A percentile compares a stretch with the other conserved stretches of the same genome.
phyloP scores from a whole-genome alignment of 2,113 vertebrate species.

The Rhea americana region DNA sequence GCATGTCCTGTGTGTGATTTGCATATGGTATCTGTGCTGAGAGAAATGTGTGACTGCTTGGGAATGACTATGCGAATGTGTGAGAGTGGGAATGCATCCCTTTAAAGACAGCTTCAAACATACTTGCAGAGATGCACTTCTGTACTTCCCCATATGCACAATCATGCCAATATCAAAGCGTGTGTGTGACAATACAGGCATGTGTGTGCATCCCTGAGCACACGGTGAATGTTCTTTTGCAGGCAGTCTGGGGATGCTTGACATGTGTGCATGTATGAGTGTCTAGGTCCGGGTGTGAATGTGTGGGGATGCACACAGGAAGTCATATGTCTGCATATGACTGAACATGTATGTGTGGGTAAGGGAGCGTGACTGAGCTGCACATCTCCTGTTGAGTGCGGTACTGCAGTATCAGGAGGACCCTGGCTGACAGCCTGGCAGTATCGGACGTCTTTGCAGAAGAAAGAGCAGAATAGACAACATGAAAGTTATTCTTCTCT shows the following conservation, averaged over 20 bases:
- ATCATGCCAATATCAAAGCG: no score
- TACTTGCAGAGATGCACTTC: not conserved
- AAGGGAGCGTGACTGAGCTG: not conserved
- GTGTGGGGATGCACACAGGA: accelerated
- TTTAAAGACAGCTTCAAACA: not conserved
- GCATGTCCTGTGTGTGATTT: not conserved
- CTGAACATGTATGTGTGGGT: not conserved
- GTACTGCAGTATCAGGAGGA: not conserved
- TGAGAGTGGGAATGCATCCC: not conserved
- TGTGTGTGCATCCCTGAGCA: not conserved
- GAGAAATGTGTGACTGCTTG: not conserved
- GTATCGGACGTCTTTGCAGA: constrained; percentile 25
- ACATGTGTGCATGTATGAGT: accelerated
- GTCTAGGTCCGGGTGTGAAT: not conserved
- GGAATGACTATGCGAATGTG: no score
- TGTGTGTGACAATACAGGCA: accelerated
- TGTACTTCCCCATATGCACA: no score
- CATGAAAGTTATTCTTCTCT: constrained; percentile 63
- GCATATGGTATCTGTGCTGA: not conserved
- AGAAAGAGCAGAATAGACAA: constrained; percentile 40
- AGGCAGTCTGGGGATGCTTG: not conserved
- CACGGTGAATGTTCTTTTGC: not conserved
- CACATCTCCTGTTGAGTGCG: not conserved
- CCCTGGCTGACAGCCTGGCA: constrained; percentile 35
- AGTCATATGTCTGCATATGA: not conserved